Conservation (phyloP, 2,797 vertebrate genomes). For the Microcaecilia unicolor region DNA sequence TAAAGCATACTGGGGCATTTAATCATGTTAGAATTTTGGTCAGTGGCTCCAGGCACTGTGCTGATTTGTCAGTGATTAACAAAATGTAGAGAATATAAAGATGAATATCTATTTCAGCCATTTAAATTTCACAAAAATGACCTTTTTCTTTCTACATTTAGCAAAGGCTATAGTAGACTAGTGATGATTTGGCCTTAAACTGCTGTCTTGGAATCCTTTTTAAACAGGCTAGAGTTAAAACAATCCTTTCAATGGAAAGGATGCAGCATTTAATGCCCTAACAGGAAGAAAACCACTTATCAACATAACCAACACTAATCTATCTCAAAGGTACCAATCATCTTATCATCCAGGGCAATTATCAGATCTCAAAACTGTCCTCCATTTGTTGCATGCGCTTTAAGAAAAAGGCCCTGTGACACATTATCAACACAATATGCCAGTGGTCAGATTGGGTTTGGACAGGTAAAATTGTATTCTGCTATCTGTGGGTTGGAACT, state of each 20-base stretch:
- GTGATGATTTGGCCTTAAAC: neutral
- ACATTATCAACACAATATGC: no score
- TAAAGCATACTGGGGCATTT: conserved; percentile 44
- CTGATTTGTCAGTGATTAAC: conserved; percentile 36
- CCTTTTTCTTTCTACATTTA: conserved; percentile 13
- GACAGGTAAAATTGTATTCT: no score
- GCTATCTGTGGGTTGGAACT: no score
- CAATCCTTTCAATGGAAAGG: no score
- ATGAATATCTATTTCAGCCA: conserved; percentile 10
- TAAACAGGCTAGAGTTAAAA: no score
- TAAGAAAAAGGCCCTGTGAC: no score
- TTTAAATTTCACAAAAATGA: conserved; percentile 17
- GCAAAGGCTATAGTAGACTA: conserved; percentile 8
- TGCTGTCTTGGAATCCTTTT: no score
- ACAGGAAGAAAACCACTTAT: neutral
- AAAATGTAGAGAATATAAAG: conserved; percentile 22
- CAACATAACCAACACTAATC: neutral
- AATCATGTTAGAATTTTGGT: conserved; percentile 54
- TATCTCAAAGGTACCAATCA: conserved; percentile 3
- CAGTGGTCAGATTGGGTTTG: no score
- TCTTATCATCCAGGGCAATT: no score
- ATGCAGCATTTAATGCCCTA: no score
- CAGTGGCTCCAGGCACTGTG: conserved; percentile 28
- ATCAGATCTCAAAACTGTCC: no score
- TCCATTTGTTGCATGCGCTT: no score